Conservation (phyloP, 2,113 vertebrate species). For the Alethe castanea region DNA sequence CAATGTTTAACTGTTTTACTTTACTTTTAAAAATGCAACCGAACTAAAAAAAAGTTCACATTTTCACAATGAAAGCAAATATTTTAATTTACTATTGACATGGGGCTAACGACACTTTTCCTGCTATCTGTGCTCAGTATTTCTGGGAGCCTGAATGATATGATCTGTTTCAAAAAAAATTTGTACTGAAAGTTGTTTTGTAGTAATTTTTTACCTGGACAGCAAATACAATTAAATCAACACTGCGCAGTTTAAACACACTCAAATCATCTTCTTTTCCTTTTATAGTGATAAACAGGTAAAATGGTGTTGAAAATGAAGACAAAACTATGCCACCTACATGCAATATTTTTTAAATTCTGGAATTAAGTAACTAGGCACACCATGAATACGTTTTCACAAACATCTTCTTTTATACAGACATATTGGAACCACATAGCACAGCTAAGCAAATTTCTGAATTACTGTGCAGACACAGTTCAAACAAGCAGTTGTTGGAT, state of each 20-base stretch:
- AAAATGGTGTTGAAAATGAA: neutral
- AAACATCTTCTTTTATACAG: neutral
- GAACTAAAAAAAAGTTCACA: neutral
- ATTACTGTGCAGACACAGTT: neutral
- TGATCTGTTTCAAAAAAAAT: neutral
- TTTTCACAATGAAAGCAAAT: neutral
- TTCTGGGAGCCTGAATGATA: neutral
- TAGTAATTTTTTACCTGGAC: neutral
- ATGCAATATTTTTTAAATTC: neutral
- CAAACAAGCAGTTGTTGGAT: neutral
- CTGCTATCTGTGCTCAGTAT: neutral
- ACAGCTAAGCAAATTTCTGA: neutral
- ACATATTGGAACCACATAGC: neutral
- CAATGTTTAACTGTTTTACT: neutral
- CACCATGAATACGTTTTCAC: rapidly evolving
- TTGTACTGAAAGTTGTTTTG: neutral
- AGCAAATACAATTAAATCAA: neutral
- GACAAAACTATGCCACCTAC: neutral
- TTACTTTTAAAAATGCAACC: neutral
- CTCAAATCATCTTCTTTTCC: neutral
- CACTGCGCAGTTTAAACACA: neutral
- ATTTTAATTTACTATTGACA: neutral
- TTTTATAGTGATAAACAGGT: neutral
- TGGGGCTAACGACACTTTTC: neutral
- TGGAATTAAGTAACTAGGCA: neutral